Conservation (phyloP, 2,888 invertebrate species). For the Conops quadrifasciatus region DNA sequence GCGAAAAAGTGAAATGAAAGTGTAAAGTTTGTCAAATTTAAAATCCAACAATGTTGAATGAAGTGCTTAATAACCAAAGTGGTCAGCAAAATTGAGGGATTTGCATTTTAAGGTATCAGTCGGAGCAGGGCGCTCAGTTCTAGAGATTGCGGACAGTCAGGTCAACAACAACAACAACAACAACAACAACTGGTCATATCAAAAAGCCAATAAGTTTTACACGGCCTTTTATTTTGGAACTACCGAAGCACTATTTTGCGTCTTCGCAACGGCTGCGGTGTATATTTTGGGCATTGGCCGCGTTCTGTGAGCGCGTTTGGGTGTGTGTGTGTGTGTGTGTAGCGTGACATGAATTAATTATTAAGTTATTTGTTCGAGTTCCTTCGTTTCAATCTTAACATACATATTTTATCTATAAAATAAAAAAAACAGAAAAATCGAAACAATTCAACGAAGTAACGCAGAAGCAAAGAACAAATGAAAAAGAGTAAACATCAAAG, state of each 20-base stretch:
- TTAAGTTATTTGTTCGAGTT: constrained; percentile 11
- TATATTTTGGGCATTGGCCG: background rate
- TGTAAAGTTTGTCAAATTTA: background rate
- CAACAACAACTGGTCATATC: background rate
- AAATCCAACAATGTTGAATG: background rate
- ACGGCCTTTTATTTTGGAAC: no score
- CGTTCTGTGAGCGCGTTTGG: background rate
- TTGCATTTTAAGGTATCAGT: background rate
- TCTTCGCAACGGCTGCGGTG: background rate
- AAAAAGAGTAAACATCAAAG: constrained; percentile 18
- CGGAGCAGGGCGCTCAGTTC: no score
- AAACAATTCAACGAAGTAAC: background rate
- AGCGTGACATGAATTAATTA: constrained; percentile 24
- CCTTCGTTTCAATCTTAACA: constrained; percentile 6
- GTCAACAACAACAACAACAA: background rate
- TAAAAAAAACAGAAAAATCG: no score
- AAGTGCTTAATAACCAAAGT: background rate
- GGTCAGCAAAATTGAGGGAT: background rate
- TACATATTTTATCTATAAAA: background rate
- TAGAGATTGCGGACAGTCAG: no score
- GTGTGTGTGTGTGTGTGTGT: constrained; percentile 1
- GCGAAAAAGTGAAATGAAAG: background rate
- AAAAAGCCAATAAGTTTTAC: background rate
- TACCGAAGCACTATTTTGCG: background rate
- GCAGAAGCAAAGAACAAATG: constrained; percentile 19